Conservation (phyloP, 2,113 vertebrate species). For the Onychostruthus taczanowskii region DNA sequence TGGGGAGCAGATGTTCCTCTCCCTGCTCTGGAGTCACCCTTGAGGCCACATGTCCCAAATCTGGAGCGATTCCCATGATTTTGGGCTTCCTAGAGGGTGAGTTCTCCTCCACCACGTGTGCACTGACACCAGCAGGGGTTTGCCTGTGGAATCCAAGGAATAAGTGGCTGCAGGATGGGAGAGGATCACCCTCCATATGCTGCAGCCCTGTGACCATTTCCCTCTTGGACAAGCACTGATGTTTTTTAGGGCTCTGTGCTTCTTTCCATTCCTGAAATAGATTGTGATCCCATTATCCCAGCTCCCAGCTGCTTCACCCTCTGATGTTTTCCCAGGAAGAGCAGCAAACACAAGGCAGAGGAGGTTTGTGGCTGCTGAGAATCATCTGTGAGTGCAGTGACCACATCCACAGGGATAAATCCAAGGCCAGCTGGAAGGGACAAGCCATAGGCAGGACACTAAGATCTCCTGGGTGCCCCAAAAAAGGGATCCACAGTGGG, state of each 20-base stretch:
- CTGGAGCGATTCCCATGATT: not conserved
- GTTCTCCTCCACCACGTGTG: accelerated
- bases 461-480: not conserved
- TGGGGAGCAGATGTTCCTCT: not conserved
- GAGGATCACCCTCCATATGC: slow-evolving; percentile 51
- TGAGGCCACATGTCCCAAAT: not conserved
- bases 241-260: not conserved
- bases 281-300: not conserved
- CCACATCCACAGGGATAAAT: not conserved
- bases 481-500: not conserved
- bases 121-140: not conserved
- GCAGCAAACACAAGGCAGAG: not conserved
- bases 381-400: not conserved
- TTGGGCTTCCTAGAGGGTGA: not conserved
- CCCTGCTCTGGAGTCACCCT: not conserved
- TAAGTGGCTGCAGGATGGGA: not conserved
- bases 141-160: not conserved
- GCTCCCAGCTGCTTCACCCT: not conserved
- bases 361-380: not conserved
- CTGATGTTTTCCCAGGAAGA: not conserved
- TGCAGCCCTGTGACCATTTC: not conserved
- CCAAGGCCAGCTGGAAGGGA: not conserved
- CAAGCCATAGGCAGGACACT: not conserved
- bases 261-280: not conserved
- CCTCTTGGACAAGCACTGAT: not conserved